Percentiles rank a stretch among this genome's conserved stretches.
Evolutionary conservation across 2,797 vertebrate genomes (phyloP).

Genomic region (Phataginus tricuspis): DNA sequence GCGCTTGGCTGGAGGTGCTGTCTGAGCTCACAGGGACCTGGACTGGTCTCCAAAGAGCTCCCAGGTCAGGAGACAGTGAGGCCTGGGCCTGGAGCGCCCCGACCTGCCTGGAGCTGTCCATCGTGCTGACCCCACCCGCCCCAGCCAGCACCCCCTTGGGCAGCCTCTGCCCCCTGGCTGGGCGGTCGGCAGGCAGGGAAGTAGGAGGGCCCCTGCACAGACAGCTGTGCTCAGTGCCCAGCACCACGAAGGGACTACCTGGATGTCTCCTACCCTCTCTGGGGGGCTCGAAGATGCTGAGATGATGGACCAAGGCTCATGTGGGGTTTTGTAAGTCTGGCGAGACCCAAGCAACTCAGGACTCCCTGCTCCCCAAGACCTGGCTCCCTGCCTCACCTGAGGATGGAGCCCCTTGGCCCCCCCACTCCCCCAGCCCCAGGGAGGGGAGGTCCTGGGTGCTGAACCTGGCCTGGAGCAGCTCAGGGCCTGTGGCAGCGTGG

Average conservation of each 20-base stretch:
- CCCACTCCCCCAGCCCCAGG: background rate
- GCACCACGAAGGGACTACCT: background rate
- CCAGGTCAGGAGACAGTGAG: background rate
- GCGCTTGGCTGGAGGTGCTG: fast-evolving
- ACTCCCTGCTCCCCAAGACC: background rate
- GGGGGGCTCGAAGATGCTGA: background rate
- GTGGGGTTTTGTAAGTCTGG: background rate
- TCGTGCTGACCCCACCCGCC: background rate
- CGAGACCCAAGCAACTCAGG: background rate
- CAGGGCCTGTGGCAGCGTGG: background rate
- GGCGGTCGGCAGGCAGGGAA: background rate
- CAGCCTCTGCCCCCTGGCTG: background rate
- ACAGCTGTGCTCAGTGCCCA: fast-evolving
- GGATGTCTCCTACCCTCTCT: too few relatives aligned
- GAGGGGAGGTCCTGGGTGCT: background rate
- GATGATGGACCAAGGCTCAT: fast-evolving
- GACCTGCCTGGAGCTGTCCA: background rate
- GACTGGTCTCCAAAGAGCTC: background rate
- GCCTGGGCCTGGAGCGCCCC: background rate
- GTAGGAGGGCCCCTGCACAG: background rate
- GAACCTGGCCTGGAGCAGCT: background rate
- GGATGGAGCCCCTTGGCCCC: background rate
- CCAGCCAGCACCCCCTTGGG: fast-evolving
- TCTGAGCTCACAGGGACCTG: background rate
- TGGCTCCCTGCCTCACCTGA: too few relatives aligned